Evolutionary conservation across 2,113 vertebrate genomes (phyloP).

Genomic region (Eubucco bourcierii): DNA sequence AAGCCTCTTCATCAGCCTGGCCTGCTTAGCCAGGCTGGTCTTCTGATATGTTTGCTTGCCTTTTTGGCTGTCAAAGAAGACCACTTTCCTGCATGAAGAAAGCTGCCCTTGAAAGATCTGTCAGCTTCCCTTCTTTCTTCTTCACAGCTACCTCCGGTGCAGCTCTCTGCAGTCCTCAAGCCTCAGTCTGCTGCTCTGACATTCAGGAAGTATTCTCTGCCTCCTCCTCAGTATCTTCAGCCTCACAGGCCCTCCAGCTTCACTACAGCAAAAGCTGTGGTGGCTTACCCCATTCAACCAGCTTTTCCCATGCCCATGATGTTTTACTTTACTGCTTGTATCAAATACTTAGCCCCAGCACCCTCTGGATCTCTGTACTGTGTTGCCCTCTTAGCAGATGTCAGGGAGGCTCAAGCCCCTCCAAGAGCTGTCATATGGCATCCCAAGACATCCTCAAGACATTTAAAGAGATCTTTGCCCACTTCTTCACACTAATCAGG

Average conservation of each 20-base stretch:
- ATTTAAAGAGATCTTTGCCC: neutral
- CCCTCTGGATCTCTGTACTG: neutral
- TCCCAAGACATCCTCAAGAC: neutral
- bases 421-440: neutral
- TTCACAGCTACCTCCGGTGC: too few species aligned
- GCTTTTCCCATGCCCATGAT: too few species aligned
- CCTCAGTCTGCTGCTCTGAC: too few species aligned
- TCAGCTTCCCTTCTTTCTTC: neutral
- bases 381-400: rapidly evolving
- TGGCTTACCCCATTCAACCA: too few species aligned
- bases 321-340: too few species aligned
- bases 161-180: too few species aligned
- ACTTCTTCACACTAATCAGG: neutral
- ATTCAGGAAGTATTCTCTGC: too few species aligned
- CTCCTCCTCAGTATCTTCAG: too few species aligned
- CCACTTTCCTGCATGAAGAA: neutral
- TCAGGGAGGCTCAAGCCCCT: neutral
- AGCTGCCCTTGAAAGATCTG: neutral
- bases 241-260: too few species aligned
- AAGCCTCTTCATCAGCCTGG: neutral
- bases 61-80: neutral
- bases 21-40: neutral
- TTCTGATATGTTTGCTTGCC: neutral
- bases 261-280: too few species aligned
- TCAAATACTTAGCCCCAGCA: too few species aligned